Base-by-base conservation (phyloP, 2,113 vertebrate genomes). In the Toxotes chatareus region DNA sequence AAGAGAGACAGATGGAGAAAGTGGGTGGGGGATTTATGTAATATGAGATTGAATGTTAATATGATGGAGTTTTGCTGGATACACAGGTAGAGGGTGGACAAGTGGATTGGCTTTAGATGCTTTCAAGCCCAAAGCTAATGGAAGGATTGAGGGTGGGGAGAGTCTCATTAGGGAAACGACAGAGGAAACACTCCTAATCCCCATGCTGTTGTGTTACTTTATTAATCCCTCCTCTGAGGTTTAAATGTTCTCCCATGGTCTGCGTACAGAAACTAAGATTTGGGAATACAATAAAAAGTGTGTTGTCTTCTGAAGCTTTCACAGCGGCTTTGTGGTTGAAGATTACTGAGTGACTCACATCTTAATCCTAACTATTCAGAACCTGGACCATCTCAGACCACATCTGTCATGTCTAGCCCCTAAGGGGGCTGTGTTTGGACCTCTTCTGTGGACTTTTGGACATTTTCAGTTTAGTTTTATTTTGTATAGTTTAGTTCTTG, bases 161-260 rank as follows among this genome's bases (percentile, higher is more conserved):
- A 17, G 59, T 57, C 36, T 85, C 64, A 69, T 63, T 64, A 64
- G 55, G 71, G 62, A 60, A 49, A 36, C 66, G 55, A 21, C 57
- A 71, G 38, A 73, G 55, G 67, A 68, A 80, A 71, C 59, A 57
- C n/a, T 83, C 12, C 60, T 63, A 76, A 80, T 74, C 83, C 77
- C 67, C 12, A 6, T n/a, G 42, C 56, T 78, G 16, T 59, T 72
- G 64, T 73, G 42, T 60, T 23, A 56, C 57, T 57, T 61, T 51
- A 73, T 79, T 89, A 83, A 84, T 84, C 84, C 86, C n/a, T 55
- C 83, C 70, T 73, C 34, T 82, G 80, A 75, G 72, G 19, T 60
- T 74, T 70, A 68, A 81, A 85, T 55, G 55, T 64, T 57, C 57
- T 67, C 62, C 36, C 7, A 13, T 71, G 76, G 66, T 32, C 46